phyloP scores from a whole-genome alignment of 2,797 vertebrate species.

The Lithobates pipiens region DNA sequence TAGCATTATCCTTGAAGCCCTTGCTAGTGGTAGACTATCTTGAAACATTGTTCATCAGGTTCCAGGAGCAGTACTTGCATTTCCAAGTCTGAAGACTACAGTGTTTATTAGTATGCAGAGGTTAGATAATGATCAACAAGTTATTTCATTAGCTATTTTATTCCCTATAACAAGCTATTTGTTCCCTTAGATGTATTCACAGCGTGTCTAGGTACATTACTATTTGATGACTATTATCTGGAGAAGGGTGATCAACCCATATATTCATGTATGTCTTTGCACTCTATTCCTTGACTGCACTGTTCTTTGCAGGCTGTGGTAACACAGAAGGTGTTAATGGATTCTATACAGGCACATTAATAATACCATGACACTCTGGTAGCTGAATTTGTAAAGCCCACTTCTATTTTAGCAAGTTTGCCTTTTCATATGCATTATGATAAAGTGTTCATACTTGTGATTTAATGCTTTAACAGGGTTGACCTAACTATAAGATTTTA shows the following conservation, averaged over 20 bases:
- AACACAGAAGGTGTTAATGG: conserved; percentile 53
- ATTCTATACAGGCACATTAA: conserved; percentile 47
- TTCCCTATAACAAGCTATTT: neutral
- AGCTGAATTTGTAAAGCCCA: conserved; percentile 22
- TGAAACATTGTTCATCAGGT: neutral
- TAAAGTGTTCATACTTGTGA: conserved; percentile 48
- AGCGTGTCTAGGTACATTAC: neutral
- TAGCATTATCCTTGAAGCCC: too few relatives aligned
- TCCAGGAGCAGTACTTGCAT: neutral
- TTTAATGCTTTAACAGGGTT: conserved; percentile 45
- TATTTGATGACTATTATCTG: neutral
- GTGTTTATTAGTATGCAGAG: neutral
- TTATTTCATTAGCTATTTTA: neutral
- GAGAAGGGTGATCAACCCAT: neutral
- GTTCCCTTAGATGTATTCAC: neutral
- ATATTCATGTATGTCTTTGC: neutral
- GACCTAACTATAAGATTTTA: conserved; percentile 46
- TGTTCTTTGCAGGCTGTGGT: conserved; percentile 7
- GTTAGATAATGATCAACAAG: too few relatives aligned
- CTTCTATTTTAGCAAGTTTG: conserved; percentile 48
- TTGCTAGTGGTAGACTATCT: neutral
- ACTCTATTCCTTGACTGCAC: neutral
- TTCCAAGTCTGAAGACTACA: neutral
- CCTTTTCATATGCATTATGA: conserved; percentile 56
- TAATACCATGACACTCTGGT: conserved; percentile 27